A percentile compares a stretch with the other conserved stretches of the same genome.
Conservation (phyloP, 2,113 vertebrate species). For the Axis porcinus region DNA sequence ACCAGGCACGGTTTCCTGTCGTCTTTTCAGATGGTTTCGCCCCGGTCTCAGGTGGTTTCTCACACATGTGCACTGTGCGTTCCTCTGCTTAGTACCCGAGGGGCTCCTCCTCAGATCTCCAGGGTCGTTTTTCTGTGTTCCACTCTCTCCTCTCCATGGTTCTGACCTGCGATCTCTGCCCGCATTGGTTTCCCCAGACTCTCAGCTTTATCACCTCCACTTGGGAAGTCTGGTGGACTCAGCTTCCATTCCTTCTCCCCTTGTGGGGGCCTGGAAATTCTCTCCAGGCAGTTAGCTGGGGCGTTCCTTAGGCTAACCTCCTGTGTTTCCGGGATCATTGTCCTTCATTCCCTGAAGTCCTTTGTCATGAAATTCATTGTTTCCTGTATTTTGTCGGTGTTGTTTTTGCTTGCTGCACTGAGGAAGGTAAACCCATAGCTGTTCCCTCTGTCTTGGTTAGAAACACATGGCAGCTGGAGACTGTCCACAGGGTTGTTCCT, state of each 20-base stretch:
- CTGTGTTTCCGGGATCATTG: neutral
- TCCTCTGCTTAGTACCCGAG: too few relatives aligned
- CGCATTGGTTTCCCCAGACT: too few relatives aligned
- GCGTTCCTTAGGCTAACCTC: neutral
- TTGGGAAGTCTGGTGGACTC: too few relatives aligned
- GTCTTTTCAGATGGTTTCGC: neutral
- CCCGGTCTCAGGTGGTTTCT: neutral
- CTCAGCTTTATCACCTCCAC: too few relatives aligned
- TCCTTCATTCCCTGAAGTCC: neutral
- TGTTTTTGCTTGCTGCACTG: neutral
- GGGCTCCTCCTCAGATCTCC: too few relatives aligned
- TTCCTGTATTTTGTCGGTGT: neutral
- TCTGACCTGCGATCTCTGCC: too few relatives aligned
- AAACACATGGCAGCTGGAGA: too few relatives aligned
- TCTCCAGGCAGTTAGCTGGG: neutral
- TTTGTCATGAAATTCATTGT: neutral
- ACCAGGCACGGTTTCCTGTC: neutral
- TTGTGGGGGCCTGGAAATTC: too few relatives aligned
- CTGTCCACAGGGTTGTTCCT: too few relatives aligned
- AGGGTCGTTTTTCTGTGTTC: too few relatives aligned
- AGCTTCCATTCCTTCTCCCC: too few relatives aligned
- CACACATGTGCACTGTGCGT: rapidly evolving
- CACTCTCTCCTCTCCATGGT: rapidly evolving
- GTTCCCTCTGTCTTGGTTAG: neutral
- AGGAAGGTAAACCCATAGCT: neutral